Evolutionary conservation across 2,113 vertebrate genomes (phyloP).

Genomic region (Elaphurus davidianus): DNA sequence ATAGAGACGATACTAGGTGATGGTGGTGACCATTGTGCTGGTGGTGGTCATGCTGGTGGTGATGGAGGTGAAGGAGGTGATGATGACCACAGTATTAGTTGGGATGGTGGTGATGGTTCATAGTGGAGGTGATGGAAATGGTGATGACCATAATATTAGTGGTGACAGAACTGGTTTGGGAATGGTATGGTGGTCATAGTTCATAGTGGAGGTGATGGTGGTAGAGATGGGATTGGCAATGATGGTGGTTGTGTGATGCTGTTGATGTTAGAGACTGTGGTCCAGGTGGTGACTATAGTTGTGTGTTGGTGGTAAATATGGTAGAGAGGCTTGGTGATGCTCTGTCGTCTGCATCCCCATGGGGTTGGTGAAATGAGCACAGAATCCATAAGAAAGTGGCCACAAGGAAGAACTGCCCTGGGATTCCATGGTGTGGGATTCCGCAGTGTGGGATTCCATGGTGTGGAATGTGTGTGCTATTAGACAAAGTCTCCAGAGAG

Average conservation of each 20-base stretch:
- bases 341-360: neutral
- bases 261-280: neutral
- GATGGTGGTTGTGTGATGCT: neutral
- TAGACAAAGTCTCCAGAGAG: too few species aligned
- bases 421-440: neutral
- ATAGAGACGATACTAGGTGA: neutral
- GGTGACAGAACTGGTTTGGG: neutral
- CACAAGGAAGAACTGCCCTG: rapidly evolving
- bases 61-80: rapidly evolving
- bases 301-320: neutral
- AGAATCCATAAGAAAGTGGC: neutral
- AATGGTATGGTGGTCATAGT: too few species aligned
- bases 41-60: neutral
- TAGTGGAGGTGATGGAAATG: neutral
- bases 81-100: too few species aligned
- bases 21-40: too few species aligned
- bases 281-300: rapidly evolving
- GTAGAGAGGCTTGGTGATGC: too few species aligned
- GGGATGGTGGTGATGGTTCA: too few species aligned
- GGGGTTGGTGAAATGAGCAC: neutral
- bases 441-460: neutral
- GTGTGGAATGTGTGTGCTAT: rapidly evolving
- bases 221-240: neutral
- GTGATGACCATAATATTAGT: too few species aligned
- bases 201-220: too few species aligned